phyloP scores from a whole-genome alignment of 64 coral and sea anemone genomes.

The Stylophora pistillata region DNA sequence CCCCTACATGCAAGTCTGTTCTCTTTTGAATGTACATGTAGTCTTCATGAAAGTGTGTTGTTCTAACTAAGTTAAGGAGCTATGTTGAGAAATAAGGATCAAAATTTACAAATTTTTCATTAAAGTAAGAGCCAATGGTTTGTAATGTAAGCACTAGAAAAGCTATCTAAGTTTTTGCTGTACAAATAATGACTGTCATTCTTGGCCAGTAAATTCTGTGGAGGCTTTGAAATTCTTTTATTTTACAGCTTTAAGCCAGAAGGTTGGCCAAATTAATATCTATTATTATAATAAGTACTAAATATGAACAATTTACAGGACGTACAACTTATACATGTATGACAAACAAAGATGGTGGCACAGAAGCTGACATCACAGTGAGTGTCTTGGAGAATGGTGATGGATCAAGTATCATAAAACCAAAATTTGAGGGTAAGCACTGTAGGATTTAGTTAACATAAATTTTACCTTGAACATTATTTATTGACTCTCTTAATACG shows the following conservation, averaged over 20 bases:
- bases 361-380: slow-evolving; percentile 93
- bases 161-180: too few species aligned
- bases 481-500: too few species aligned
- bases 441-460: not conserved
- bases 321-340: slow-evolving; percentile 92
- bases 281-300: not conserved
- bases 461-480: too few species aligned
- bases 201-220: too few species aligned
- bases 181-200: too few species aligned
- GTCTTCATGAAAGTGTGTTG: not conserved
- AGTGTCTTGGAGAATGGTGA: slow-evolving; percentile 90
- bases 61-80: too few species aligned
- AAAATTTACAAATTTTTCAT: too few species aligned
- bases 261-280: not conserved
- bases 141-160: too few species aligned
- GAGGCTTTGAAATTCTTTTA: too few species aligned
- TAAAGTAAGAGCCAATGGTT: too few species aligned
- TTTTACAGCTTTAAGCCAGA: not conserved
- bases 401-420: slow-evolving; percentile 75
- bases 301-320: slow-evolving; percentile 40
- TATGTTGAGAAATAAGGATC: too few species aligned
- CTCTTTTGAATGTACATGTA: not conserved
- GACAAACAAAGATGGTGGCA: slow-evolving; percentile 90
- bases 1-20: not conserved
- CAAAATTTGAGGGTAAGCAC: slow-evolving; percentile 83